phyloP scores from a whole-genome alignment of 2,113 vertebrate species.

The Cyrtonyx montezumae region DNA sequence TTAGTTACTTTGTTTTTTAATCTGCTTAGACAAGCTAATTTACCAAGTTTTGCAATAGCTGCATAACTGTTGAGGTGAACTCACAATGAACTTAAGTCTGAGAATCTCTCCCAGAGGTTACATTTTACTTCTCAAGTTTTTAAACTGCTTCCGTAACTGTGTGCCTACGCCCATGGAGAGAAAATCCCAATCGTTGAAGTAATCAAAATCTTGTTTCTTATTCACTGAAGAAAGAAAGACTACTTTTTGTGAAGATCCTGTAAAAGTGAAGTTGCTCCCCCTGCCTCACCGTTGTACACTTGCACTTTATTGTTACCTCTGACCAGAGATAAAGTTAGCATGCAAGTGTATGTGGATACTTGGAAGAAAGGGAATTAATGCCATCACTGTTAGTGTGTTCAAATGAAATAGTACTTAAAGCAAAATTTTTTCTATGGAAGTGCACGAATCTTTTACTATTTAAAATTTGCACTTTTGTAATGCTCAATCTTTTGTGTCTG shows the following conservation, averaged over 20 bases:
- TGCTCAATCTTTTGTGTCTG: background rate
- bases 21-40: background rate
- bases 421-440: background rate
- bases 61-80: background rate
- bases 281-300: background rate
- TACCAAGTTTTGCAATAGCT: background rate
- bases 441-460: background rate
- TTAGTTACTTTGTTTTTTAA: background rate
- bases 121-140: constrained; percentile 1
- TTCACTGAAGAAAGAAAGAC: background rate
- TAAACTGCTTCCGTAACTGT: constrained; percentile 11
- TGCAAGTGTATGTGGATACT: background rate
- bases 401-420: background rate
- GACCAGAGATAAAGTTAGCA: background rate
- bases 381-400: background rate
- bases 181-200: constrained; percentile 36
- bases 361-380: background rate
- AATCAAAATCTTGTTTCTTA: constrained; percentile 32
- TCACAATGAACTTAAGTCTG: background rate
- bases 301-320: background rate
- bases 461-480: background rate
- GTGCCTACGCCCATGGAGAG: background rate
- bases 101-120: background rate
- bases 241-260: background rate
- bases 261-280: constrained; percentile 42